Evolutionary conservation across 1,140 invertebrate genomes (phyloP).

Genomic region (Carposina sasakii): DNA sequence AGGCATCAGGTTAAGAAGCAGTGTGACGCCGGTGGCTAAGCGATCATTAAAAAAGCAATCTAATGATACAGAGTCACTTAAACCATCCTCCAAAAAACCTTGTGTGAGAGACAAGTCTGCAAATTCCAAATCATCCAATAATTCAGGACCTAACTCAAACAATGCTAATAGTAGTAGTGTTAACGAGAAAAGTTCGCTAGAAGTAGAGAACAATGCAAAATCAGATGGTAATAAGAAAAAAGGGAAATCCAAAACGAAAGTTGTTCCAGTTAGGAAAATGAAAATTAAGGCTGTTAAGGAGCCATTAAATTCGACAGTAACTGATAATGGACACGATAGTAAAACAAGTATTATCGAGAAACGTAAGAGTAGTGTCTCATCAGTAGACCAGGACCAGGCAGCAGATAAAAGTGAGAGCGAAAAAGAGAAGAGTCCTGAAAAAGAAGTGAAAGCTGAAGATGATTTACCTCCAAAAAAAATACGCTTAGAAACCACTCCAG

Average conservation of each 20-base stretch:
- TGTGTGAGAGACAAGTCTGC: slow-evolving; percentile 53
- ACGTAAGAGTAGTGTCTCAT: slow-evolving; percentile 62
- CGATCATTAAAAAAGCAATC: slow-evolving; percentile 52
- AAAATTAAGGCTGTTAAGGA: slow-evolving; percentile 45
- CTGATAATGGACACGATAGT: slow-evolving; percentile 49
- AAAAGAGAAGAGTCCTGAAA: slow-evolving; percentile 45
- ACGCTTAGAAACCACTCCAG: slow-evolving; percentile 50
- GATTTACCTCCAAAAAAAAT: slow-evolving; percentile 58
- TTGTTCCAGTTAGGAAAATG: slow-evolving; percentile 41
- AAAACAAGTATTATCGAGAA: slow-evolving; percentile 65
- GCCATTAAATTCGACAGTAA: slow-evolving; percentile 40
- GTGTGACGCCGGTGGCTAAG: slow-evolving; percentile 43
- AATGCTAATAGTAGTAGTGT: too few species aligned
- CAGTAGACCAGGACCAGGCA: slow-evolving; percentile 45
- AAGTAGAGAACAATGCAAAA: slow-evolving; percentile 48
- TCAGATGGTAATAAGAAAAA: slow-evolving; percentile 48
- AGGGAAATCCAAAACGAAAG: slow-evolving; percentile 49
- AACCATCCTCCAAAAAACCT: slow-evolving; percentile 56
- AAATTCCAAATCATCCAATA: slow-evolving; percentile 55
- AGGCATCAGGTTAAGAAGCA: slow-evolving; percentile 52
- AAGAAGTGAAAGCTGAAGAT: slow-evolving; percentile 46
- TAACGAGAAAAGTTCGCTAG: slow-evolving; percentile 48
- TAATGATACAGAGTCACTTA: slow-evolving; percentile 48
- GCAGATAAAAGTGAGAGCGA: slow-evolving; percentile 38
- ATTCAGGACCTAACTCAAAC: slow-evolving; percentile 55